Evolutionary conservation across 1,140 invertebrate genomes (phyloP), one percentile per base, ranked within the genome.

Genomic region (Caerostris extrusa): DNA sequence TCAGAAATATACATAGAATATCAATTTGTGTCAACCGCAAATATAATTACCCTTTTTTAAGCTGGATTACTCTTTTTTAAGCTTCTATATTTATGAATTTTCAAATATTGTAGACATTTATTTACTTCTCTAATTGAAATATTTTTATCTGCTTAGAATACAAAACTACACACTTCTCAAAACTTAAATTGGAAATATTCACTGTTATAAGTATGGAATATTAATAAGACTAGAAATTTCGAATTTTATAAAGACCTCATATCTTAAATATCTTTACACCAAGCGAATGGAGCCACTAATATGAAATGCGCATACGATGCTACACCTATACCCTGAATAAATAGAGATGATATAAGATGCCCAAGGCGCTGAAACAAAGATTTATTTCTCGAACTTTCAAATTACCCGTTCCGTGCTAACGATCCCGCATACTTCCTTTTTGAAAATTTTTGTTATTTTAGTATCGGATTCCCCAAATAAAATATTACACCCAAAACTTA

Each of bases 341-440:
- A 12, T 50, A 53, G 4, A 77, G 53, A 77, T 77, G 71, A 77
- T 34, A 50, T 77, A 56, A 83, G 14, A 57, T 17, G n/a, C 82
- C 82, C 5, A 34, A 10, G 57, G 82, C 56, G 82, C n/a, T 83
- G 82, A 83, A 83, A 83, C 55, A 14, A 83, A 83, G 82, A 83
- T 83, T 83, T 58, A 56, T 83, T 83, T 83, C 56, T 58, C 82
- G 5, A 83, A 83, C 55, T 83, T 83, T n/a, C 7, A 83, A 83
- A 83, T 83, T 83, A 83, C 55, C 82, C 71, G 10, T 64, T 64
- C 61, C 61, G 5, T 17, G 50, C 55, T 83, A 83, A 83, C 82
- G 82, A 83, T 83, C 82, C 14, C 14, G 12, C 8, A 8, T 56
- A 56, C 55, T 56, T 19, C 14, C 14, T 19, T n/a, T 83, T 83